These are phyloP conservation scores for Epiblema foenella DNA, from an alignment of 2,888 invertebrate species.

Conservation along the genomic window DNA sequence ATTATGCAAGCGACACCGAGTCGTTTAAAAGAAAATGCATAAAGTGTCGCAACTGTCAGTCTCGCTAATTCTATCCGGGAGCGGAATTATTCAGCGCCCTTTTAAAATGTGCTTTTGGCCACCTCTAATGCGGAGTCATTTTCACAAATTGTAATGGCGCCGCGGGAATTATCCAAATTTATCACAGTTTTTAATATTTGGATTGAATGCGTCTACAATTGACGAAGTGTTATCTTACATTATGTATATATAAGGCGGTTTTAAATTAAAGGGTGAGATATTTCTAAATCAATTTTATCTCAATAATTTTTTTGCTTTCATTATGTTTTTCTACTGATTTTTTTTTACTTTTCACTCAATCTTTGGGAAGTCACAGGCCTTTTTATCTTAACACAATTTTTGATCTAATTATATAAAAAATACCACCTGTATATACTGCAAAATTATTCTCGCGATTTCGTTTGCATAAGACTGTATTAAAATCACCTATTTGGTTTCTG, in stretches of 20 bases:
- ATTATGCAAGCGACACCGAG: not conserved
- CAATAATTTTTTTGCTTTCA: too few species aligned
- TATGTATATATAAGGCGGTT: not conserved
- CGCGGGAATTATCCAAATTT: conserved; percentile 68
- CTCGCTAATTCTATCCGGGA: conserved; percentile 46
- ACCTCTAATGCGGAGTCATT: conserved; percentile 64
- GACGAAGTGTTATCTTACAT: not conserved
- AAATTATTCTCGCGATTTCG: too few species aligned
- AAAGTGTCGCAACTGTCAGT: conserved; percentile 45
- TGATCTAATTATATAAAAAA: too few species aligned
- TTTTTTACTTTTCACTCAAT: too few species aligned
- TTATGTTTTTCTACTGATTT: too few species aligned
- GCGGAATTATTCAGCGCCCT: conserved; percentile 66
- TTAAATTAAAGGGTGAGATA: not conserved
- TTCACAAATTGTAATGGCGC: conserved; percentile 68
- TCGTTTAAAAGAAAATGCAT: conserved; percentile 30
- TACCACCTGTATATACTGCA: too few species aligned
- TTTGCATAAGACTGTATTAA: too few species aligned
- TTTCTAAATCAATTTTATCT: not conserved
- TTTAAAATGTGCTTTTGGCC: conserved; percentile 72
- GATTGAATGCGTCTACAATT: conserved; percentile 44
- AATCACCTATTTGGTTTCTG: too few species aligned
- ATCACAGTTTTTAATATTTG: conserved; percentile 56
- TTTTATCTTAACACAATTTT: too few species aligned
- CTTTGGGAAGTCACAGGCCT: too few species aligned